Evolutionary conservation across 2,797 vertebrate species (phyloP).

Genomic region (Sebastes steindachneri): DNA sequence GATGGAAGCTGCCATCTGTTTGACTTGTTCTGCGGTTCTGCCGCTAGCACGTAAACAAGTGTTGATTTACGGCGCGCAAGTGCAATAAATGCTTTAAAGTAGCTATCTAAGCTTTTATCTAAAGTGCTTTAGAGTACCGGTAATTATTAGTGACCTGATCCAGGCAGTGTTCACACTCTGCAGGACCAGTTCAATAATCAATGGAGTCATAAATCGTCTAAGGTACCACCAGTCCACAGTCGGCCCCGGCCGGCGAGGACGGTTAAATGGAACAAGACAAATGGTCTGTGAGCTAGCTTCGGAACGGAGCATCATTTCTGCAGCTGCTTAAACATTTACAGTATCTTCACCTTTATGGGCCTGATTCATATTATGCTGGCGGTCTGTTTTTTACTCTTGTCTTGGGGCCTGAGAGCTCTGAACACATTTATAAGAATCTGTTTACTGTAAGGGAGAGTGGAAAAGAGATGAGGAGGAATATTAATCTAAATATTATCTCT

Average conservation of each 20-base stretch:
- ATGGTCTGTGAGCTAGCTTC: not conserved
- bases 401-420: not conserved
- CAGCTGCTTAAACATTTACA: not conserved
- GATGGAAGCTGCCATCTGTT: not conserved
- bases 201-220: constrained; percentile 4
- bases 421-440: not conserved
- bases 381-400: not conserved
- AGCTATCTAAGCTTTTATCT: constrained; percentile 2
- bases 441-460: not conserved
- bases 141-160: not conserved
- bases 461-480: not conserved
- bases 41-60: no score
- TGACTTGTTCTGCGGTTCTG: not conserved
- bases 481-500: not conserved
- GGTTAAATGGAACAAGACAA: not conserved
- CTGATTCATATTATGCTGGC: not conserved
- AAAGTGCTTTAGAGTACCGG: not conserved
- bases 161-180: not conserved
- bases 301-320: not conserved
- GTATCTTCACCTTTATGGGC: not conserved
- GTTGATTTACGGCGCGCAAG: no score
- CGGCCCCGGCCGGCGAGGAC: not conserved
- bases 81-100: not conserved
- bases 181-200: constrained; percentile 22
- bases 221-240: not conserved